Evolutionary conservation across 1,140 invertebrate species (phyloP), one percentile per base, ranked within the genome.

Genomic region (Euwallacea fornicatus): DNA sequence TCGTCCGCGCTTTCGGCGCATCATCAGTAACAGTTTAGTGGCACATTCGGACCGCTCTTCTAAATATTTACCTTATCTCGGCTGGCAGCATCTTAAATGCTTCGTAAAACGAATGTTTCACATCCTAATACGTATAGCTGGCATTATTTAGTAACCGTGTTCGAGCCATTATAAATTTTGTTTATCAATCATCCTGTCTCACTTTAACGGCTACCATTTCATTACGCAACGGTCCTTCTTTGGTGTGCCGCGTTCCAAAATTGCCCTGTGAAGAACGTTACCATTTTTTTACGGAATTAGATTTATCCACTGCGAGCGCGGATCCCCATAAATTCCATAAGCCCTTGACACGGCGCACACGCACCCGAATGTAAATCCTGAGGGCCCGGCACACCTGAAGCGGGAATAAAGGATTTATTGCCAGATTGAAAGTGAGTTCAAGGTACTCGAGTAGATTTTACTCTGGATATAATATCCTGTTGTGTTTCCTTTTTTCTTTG

Each of bases 81-180:
- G 42, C 64, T 44, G 53, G 54, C 43, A 66, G 54, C 64, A 66
- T 66, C 64, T 66, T 66, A 66, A 66, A 66, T 44, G 64, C 53
- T 58, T 66, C 64, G 44, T 66, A 66, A 66, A 66, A 66, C 54
- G 53, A 66, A 66, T 66, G 64, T 66, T 66, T 66, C 64, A 56
- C 64, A 64, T 64, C 62, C 62, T 33, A 16, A 64, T 64, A 64
- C 62, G 53, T 64, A 64, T 10, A 10, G 47, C 47, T 21, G 62
- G 10, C 62, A 66, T 66, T 56, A 58, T 56, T 66, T 65, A 65
- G 46, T 65, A 65, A 65, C 63, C 63, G 63, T 41, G 63, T 65
- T 65, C 54, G 63, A 42, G 63, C 63, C 63, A 65, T 53, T 65
- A 65, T 54, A 65, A 65, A 65, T 65, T 65, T 54, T 53, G 46